These are phyloP conservation scores for Myiagra hebetior DNA, from an alignment of 2,113 vertebrate species.

Conservation along the genomic window DNA sequence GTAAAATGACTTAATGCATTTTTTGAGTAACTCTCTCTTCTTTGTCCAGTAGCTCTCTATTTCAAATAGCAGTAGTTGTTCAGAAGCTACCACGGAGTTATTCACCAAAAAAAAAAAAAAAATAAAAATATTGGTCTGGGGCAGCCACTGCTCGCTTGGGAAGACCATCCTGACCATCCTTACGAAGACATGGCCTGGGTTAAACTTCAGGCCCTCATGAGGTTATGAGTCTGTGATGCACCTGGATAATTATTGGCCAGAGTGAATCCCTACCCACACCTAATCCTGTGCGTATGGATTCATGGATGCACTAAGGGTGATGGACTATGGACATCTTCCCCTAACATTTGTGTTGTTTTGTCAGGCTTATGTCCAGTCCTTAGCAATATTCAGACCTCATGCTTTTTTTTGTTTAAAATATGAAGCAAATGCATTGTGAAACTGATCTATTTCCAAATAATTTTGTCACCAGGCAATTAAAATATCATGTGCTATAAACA, in stretches of 20 bases:
- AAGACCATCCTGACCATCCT: background rate
- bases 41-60: background rate
- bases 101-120: background rate
- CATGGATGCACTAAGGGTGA: background rate
- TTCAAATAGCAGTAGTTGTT: background rate
- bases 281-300: rapidly evolving
- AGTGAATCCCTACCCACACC: background rate
- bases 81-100: background rate
- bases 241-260: background rate
- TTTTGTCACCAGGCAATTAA: slow-evolving; percentile 35
- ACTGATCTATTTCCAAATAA: background rate
- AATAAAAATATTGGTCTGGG: background rate
- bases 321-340: background rate
- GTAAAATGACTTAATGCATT: background rate
- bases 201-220: background rate
- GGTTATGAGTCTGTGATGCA: background rate
- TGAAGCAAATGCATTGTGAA: background rate
- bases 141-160: background rate
- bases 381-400: background rate
- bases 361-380: background rate
- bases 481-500: slow-evolving; percentile 36
- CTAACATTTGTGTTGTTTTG: background rate
- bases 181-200: background rate
- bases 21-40: background rate
- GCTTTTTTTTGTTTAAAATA: background rate